Conservation (phyloP, 1,140 invertebrate species). For the Armadillidium nasatum region DNA sequence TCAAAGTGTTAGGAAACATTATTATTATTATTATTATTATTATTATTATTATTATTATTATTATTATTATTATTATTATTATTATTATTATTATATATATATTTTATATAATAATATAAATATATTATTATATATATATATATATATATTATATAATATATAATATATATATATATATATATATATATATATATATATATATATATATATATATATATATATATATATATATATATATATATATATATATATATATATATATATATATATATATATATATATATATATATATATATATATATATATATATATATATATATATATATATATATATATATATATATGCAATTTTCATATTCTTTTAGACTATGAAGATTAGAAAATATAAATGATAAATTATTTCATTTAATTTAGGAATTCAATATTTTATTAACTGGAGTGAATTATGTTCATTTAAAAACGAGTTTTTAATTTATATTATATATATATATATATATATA, state of each 20-base stretch:
- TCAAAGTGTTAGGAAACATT: neutral
- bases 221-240: conserved; percentile 1
- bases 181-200: neutral
- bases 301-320: neutral
- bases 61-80: conserved; percentile 11
- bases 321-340: no score
- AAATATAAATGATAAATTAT: no score
- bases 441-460: no score
- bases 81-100: conserved; percentile 10
- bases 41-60: conserved; percentile 6
- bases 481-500: no score
- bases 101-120: neutral
- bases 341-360: no score
- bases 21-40: conserved; percentile 6
- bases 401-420: no score
- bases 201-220: neutral
- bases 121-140: neutral
- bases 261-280: conserved; percentile 8
- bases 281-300: neutral
- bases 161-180: neutral
- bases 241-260: conserved; percentile 13
- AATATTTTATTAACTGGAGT: no score
- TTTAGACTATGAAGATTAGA: no score
- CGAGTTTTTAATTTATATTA: no score
- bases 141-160: conserved; percentile 9